Evolutionary conservation across 2,113 vertebrate species (phyloP), one percentile per base, ranked within the genome.

Genomic region (Notarius lentiginosus): DNA sequence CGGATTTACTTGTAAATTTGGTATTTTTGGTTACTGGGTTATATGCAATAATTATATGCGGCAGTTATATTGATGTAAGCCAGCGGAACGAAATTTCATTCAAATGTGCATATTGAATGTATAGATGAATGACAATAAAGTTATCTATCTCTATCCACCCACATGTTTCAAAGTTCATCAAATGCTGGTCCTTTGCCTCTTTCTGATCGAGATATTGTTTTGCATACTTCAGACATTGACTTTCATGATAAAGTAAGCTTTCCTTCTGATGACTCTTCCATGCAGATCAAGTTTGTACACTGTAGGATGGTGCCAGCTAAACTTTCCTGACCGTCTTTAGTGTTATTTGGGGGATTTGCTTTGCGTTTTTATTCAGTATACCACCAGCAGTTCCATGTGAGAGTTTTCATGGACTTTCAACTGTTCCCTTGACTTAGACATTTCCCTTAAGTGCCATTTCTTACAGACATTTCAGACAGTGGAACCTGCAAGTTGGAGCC

Each of bases 231-330:
- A 72, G 2, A 72, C 15, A 34, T 2, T 72, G 68, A 34, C 27
- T 34, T 70, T 15, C 30, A n/a, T 30, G 24, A 30, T 30, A 27
- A 73, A 49, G 17, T 10, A 47, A 49, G 9, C 8, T 20, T 72
- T 72, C 17, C 14, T 70, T 41, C 34, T 72, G 34, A 72, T 72
- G 70, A 72, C 70, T 22, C 70, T 72, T 73, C 70, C 66, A 70
- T 17, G 66, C 30, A 41, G 66, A 70, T 18, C 66, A 34, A 34
- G 30, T 34, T 34, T 17, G 6, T 34, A 6, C 27, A 68, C 41
- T 41, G 41, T 41, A 41, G 41, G 41, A 41, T 41, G 41, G 27
- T 70, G 14, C 34, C 27, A 70, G 30, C 58, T 20, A 24, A 63
- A 63, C 61, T 4, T 63, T 63, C 22, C 65, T 27, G 65, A 4